Evolutionary conservation across 2,888 invertebrate species (phyloP).

Genomic region (Torymus aiolomorphi): DNA sequence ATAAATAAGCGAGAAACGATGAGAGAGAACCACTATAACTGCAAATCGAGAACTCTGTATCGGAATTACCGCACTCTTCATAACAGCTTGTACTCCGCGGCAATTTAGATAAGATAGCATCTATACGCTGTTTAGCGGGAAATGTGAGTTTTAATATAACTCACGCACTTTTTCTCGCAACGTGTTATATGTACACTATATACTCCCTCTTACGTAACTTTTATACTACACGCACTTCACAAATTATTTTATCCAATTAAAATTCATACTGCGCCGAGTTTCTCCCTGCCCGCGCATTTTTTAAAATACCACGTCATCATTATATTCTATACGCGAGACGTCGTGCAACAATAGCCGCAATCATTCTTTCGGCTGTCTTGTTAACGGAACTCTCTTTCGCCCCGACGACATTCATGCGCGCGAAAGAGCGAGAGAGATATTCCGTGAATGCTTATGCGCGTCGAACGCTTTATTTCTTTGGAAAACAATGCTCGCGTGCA

Average conservation of each 20-base stretch:
- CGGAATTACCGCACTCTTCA: conserved; percentile 2
- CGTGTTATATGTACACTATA: background rate
- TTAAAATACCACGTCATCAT: too few relatives aligned
- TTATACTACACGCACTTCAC: background rate
- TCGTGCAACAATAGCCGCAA: too few relatives aligned
- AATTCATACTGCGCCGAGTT: too few relatives aligned
- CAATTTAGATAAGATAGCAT: conserved; percentile 26
- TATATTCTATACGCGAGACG: too few relatives aligned
- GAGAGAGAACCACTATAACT: too few relatives aligned
- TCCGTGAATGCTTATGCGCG: conserved; percentile 10
- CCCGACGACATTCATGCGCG: too few relatives aligned
- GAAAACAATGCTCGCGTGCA: background rate
- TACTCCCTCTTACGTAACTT: background rate
- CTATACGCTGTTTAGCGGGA: background rate
- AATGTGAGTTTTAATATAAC: conserved; percentile 29
- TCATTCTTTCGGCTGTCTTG: background rate
- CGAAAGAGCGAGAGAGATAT: background rate
- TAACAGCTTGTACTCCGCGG: conserved; percentile 15
- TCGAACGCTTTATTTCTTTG: conserved; percentile 7
- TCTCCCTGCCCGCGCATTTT: too few relatives aligned
- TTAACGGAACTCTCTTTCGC: background rate
- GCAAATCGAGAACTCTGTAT: background rate
- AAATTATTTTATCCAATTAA: too few relatives aligned
- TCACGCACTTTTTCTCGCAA: background rate
- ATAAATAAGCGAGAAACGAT: too few relatives aligned